Conservation (phyloP, 2,888 invertebrate genomes). For the Drosophila demipolita region DNA sequence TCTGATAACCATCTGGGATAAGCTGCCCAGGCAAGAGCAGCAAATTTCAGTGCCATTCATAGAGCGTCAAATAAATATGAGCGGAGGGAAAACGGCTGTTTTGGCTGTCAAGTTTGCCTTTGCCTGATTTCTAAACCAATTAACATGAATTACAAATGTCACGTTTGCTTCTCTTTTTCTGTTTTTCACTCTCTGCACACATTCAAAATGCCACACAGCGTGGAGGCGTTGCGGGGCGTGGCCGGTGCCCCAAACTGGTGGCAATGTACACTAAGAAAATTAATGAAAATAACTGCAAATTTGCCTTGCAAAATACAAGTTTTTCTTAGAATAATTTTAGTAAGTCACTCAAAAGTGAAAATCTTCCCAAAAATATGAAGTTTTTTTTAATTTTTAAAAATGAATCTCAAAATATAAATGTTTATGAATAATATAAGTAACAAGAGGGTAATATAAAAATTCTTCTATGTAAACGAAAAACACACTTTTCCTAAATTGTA, state of each 20-base stretch:
- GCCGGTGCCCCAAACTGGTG: constrained; percentile 25
- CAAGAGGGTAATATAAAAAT: background rate
- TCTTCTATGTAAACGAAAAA: too few relatives aligned
- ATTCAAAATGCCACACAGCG: constrained; percentile 46
- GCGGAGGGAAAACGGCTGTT: constrained; percentile 27
- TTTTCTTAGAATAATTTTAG: too few relatives aligned
- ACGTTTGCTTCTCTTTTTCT: constrained; percentile 41
- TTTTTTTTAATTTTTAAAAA: too few relatives aligned
- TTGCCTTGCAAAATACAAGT: background rate
- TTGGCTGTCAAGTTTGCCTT: constrained; percentile 49
- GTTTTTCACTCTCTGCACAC: constrained; percentile 25
- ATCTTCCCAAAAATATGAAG: too few relatives aligned
- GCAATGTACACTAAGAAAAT: constrained; percentile 22
- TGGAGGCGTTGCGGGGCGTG: constrained; percentile 8
- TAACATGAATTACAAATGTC: constrained; percentile 66
- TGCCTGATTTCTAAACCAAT: constrained; percentile 64
- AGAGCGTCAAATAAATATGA: constrained; percentile 56
- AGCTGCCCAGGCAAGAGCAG: constrained; percentile 6
- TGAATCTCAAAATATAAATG: too few relatives aligned
- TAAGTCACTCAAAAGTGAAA: too few relatives aligned
- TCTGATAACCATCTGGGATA: constrained; percentile 21
- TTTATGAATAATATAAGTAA: background rate
- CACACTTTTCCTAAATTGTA: too few relatives aligned
- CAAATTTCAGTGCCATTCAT: constrained; percentile 53
- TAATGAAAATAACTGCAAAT: background rate